phyloP scores from a whole-genome alignment of 1,140 invertebrate genomes.

The Stegodyphus mimosarum region DNA sequence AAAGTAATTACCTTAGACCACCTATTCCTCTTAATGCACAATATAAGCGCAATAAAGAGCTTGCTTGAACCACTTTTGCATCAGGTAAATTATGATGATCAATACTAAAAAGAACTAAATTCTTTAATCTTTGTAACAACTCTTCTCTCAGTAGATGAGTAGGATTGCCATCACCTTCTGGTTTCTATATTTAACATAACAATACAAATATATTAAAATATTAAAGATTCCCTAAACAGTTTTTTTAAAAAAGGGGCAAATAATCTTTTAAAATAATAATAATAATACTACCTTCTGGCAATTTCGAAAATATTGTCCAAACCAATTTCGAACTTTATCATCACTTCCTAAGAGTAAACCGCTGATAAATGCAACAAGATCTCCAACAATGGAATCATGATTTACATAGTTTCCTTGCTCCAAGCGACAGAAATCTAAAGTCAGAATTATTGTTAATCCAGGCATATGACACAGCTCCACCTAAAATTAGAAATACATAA shows the following conservation, averaged over 20 bases:
- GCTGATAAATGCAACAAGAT: slow-evolving; percentile 86
- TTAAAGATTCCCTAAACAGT: background rate
- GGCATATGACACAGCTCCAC: slow-evolving; percentile 90
- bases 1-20: slow-evolving; percentile 80
- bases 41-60: slow-evolving; percentile 84
- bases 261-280: background rate
- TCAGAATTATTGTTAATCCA: slow-evolving; percentile 83
- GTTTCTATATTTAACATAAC: slow-evolving; percentile 37
- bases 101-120: slow-evolving; percentile 71
- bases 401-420: slow-evolving; percentile 58
- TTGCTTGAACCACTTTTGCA: slow-evolving; percentile 81
- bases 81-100: slow-evolving; percentile 74
- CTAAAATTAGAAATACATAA: slow-evolving; percentile 64
- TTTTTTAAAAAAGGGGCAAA: background rate
- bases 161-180: slow-evolving; percentile 68
- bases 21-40: slow-evolving; percentile 93
- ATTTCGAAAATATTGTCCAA: slow-evolving; percentile 88
- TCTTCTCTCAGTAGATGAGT: slow-evolving; percentile 82
- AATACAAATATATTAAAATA: background rate
- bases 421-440: slow-evolving; percentile 71
- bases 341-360: slow-evolving; percentile 91
- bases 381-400: slow-evolving; percentile 66
- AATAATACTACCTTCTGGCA: slow-evolving; percentile 79
- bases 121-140: slow-evolving; percentile 77
- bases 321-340: slow-evolving; percentile 89